A percentile compares a stretch with the other conserved stretches of the same genome.
phyloP scores from a whole-genome alignment of 2,113 vertebrate genomes.

The Chroicocephalus ridibundus region DNA sequence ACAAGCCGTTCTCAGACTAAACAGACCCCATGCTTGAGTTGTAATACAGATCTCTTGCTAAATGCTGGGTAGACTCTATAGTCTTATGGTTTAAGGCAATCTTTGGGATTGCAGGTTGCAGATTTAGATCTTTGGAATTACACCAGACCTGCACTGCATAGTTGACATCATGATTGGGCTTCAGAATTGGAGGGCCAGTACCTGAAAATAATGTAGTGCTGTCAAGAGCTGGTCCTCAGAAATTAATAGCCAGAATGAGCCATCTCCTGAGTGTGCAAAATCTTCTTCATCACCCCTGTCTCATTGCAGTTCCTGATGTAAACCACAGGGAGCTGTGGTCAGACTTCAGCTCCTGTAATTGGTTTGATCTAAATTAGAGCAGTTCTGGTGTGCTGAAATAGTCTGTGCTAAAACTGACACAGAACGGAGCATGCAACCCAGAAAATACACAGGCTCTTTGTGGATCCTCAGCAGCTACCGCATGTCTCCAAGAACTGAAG shows the following conservation, averaged over 20 bases:
- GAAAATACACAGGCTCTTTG: neutral
- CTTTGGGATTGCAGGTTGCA: neutral
- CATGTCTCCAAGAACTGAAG: neutral
- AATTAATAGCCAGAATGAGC: neutral
- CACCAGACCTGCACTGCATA: neutral
- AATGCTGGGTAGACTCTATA: neutral
- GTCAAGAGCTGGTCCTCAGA: neutral
- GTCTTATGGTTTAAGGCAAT: neutral
- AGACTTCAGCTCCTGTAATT: neutral
- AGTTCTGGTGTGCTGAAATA: neutral
- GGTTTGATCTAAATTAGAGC: neutral
- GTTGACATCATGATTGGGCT: neutral
- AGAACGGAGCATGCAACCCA: neutral
- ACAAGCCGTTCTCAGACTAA: conserved; percentile 68
- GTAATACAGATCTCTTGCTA: conserved; percentile 20
- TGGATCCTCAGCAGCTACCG: neutral
- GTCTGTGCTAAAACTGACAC: neutral
- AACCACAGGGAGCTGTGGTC: neutral
- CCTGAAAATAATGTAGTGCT: neutral
- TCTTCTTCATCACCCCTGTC: neutral
- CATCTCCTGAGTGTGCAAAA: neutral
- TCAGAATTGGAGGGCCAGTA: neutral
- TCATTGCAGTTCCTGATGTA: neutral
- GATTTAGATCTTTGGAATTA: conserved; percentile 3
- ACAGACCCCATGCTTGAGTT: conserved; percentile 51